A percentile compares a stretch with the other conserved stretches of the same genome.
phyloP scores from a whole-genome alignment of 2,113 vertebrate species.

The Corapipo altera region DNA sequence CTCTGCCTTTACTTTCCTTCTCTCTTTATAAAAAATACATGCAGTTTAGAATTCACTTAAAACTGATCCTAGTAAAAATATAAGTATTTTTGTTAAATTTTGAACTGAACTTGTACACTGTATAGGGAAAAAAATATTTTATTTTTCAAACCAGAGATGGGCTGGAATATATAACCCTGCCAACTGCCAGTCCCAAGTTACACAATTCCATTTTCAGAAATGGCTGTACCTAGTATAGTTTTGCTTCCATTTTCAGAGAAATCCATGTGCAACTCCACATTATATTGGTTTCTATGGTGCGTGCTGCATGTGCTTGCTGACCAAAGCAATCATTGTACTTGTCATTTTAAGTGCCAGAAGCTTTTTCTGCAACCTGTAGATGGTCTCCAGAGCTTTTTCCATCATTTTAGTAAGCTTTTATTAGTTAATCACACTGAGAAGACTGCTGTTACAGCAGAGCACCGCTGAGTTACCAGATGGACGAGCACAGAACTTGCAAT shows the following conservation, averaged over 20 bases:
- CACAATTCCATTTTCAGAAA: not conserved
- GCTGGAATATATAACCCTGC: not conserved
- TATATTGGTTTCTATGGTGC: not conserved
- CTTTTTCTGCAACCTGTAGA: not conserved
- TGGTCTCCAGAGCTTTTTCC: not conserved
- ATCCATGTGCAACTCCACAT: not conserved
- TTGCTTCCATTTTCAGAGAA: not conserved
- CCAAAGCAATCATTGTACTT: not conserved
- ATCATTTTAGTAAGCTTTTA: not conserved
- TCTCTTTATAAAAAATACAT: not conserved
- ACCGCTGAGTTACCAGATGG: not conserved
- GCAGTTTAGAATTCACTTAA: not conserved
- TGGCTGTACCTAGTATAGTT: not conserved
- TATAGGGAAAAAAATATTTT: not conserved
- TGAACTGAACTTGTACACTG: not conserved
- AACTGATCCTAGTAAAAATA: not conserved
- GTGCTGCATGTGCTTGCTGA: not conserved
- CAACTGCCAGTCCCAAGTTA: not conserved
- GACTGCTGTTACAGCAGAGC: not conserved
- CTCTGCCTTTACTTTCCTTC: not conserved
- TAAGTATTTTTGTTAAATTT: not conserved
- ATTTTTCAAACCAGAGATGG: not conserved
- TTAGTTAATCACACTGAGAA: not conserved
- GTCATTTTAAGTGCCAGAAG: not conserved
- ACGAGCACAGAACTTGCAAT: conserved; percentile 60